Evolutionary conservation across 2,797 vertebrate genomes (phyloP).

Genomic region (Psittacula derbiana): DNA sequence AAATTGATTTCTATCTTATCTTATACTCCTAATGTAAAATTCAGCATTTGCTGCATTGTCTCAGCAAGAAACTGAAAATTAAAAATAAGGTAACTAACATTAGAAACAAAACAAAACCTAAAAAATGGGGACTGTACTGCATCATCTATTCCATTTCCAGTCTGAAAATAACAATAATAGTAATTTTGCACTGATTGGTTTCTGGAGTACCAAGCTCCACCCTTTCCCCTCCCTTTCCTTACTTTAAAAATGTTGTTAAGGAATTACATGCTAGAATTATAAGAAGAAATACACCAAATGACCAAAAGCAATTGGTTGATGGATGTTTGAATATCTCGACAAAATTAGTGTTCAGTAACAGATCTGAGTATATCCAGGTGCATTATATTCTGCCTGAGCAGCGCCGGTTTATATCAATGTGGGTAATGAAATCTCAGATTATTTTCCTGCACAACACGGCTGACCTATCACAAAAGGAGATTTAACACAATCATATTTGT

Average conservation of each 20-base stretch:
- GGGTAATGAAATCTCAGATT: neutral
- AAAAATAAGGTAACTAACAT: rapidly evolving
- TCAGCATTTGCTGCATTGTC: neutral
- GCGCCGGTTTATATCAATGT: neutral
- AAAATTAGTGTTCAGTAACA: neutral
- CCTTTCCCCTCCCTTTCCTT: neutral
- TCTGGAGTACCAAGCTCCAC: neutral
- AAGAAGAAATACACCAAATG: neutral
- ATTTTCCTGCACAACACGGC: neutral
- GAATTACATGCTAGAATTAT: neutral
- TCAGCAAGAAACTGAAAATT: neutral
- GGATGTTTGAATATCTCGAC: neutral
- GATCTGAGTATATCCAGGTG: neutral
- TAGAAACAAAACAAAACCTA: neutral
- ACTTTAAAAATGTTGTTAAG: neutral
- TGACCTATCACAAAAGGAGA: neutral
- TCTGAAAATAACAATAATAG: neutral
- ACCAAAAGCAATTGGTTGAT: neutral
- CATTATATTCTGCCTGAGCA: neutral
- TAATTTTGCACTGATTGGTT: neutral
- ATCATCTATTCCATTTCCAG: neutral
- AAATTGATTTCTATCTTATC: neutral
- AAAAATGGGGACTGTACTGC: neutral
- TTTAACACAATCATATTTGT: neutral
- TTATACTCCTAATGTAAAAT: neutral